These are phyloP conservation scores for Oxystoma pomonae DNA, from an alignment of 2,888 invertebrate species.

Conservation along the genomic window DNA sequence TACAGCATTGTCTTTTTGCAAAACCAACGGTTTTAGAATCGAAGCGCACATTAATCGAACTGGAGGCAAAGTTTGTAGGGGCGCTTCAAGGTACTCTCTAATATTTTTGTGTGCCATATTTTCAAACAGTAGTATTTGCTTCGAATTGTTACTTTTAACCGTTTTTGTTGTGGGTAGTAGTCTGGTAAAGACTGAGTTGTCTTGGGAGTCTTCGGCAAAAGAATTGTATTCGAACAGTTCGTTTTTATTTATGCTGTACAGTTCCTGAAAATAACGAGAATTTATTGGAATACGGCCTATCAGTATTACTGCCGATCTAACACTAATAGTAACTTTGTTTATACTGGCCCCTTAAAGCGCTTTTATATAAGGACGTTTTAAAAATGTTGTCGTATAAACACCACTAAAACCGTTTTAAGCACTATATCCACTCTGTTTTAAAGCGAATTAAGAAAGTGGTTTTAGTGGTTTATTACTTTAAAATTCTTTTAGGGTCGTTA, in stretches of 20 bases:
- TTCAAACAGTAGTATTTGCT: constrained; percentile 27
- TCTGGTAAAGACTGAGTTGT: constrained; percentile 33
- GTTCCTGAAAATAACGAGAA: constrained; percentile 41
- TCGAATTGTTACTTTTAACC: background rate
- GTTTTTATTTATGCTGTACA: constrained; percentile 37
- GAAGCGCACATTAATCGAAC: constrained; percentile 38
- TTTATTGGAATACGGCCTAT: too few relatives aligned
- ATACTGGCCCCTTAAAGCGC: too few relatives aligned
- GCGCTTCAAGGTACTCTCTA: constrained; percentile 41
- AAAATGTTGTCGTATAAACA: too few relatives aligned
- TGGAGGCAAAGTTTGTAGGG: constrained; percentile 43
- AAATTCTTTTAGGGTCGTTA: too few relatives aligned
- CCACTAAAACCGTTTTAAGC: too few relatives aligned
- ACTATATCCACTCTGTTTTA: too few relatives aligned
- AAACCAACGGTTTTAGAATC: constrained; percentile 37
- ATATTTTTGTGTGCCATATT: constrained; percentile 32
- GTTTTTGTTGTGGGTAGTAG: constrained; percentile 31
- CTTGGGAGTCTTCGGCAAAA: constrained; percentile 15
- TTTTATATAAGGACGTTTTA: too few relatives aligned
- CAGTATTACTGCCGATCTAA: too few relatives aligned
- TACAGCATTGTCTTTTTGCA: constrained; percentile 30
- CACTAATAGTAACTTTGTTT: too few relatives aligned
- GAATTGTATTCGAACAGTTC: constrained; percentile 23
- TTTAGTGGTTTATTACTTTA: too few relatives aligned
- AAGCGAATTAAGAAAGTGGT: too few relatives aligned